Evolutionary conservation across 2,888 invertebrate species (phyloP), one percentile per base, ranked within the genome.

Genomic region (Pocota personata): DNA sequence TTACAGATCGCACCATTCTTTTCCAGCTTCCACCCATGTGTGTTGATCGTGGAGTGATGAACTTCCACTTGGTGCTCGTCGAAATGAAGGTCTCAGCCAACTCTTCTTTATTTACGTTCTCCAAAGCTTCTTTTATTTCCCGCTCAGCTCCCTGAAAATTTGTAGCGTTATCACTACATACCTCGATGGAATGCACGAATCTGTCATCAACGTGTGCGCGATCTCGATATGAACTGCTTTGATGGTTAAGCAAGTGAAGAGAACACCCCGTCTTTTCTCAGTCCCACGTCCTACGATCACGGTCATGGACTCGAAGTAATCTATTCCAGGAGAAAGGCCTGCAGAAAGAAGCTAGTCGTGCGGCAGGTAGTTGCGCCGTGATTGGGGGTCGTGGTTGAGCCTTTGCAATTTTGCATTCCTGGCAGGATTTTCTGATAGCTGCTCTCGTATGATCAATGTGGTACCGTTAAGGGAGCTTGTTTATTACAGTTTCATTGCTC

Each of bases 31-130:
- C 71, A 1, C 57, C 46, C 58, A 71, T 88, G 24, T 88, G 87
- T 2, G 89, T 88, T 3, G 88, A 58, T 0, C 57, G 73, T n/a
- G 88, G 89, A 1, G 88, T 80, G 30, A 82, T 89, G 52, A 89
- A 89, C 4, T 77, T 66, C 89, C 88, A 88, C n/a, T 72, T 67
- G 12, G 88, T 82, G n/a, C 21, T 50, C 35, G 40, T n/a, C 3
- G 19, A n/a, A 7, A 30, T 40, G 52, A 69, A 55, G n/a, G 19
- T 27, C 40, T 35, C 66, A 24, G 27, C 12, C 21, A 78, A 27
- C 21, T 58, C 27, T 5, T 58, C 24, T 37, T 58, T 32, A 8
- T 69, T 10, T 10, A 60, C 27, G n/a, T 35, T 16, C 21, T 46
- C 2, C 6, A 78, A 6, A 4, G 58, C 57, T 10, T 57, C 16